A percentile compares a stretch with the other conserved stretches of the same genome.
These are phyloP conservation scores for Ceratina australensis DNA, from an alignment of 1,140 invertebrate genomes.

Conservation along the genomic window DNA sequence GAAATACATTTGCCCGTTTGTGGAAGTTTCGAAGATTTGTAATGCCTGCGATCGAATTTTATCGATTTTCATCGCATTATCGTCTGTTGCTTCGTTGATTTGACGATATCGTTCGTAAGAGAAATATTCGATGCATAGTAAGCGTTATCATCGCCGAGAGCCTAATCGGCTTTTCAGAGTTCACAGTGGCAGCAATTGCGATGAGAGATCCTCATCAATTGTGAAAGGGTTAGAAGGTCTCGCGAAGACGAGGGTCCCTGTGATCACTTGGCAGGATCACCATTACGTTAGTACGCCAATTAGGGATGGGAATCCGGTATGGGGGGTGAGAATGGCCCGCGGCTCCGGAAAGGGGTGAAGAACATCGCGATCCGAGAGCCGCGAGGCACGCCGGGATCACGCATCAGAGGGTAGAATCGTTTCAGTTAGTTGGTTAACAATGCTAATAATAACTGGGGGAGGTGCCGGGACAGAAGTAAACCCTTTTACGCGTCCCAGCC, in stretches of 20 bases:
- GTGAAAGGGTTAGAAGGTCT: constrained; percentile 60
- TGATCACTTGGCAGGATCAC: constrained; percentile 71
- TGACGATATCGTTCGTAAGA: not conserved
- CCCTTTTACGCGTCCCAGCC: constrained; percentile 50
- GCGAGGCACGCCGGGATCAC: constrained; percentile 64
- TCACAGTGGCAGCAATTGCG: constrained; percentile 52
- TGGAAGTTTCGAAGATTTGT: not conserved
- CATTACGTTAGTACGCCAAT: constrained; percentile 73
- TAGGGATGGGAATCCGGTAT: constrained; percentile 55
- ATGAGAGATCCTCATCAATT: constrained; percentile 56
- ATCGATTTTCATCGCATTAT: not conserved
- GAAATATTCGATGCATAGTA: constrained; percentile 6
- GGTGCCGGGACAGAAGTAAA: constrained; percentile 50
- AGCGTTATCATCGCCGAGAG: not conserved
- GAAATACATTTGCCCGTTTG: not conserved
- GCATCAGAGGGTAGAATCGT: constrained; percentile 69
- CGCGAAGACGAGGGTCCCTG: constrained; percentile 56
- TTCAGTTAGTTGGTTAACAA: constrained; percentile 77
- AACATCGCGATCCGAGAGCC: constrained; percentile 66
- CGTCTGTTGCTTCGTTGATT: not conserved
- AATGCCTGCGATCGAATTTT: no score
- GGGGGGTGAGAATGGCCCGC: constrained; percentile 65
- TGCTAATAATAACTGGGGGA: constrained; percentile 76
- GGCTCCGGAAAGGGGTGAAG: constrained; percentile 68
- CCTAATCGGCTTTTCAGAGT: constrained; percentile 48